These are phyloP conservation scores for Spea hammondii DNA, from an alignment of 2,797 vertebrate genomes.

Conservation along the genomic window DNA sequence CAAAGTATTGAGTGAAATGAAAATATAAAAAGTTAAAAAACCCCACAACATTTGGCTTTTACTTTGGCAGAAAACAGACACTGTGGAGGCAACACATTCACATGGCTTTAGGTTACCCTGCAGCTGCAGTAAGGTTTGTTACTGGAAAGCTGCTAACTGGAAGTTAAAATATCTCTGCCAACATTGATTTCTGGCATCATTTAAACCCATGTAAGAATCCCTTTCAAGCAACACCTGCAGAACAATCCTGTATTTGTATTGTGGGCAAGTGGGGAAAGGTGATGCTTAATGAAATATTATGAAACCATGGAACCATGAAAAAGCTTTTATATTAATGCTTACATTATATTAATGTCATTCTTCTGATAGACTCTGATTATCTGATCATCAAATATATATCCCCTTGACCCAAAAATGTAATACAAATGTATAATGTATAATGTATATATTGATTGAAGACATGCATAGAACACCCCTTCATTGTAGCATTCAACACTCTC, in stretches of 20 bases:
- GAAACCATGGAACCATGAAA: too few species aligned
- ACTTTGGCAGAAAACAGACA: constrained; percentile 21
- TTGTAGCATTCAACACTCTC: too few species aligned
- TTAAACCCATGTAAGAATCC: background rate
- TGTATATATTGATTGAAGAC: too few species aligned
- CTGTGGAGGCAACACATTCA: constrained; percentile 13
- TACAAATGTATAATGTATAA: too few species aligned
- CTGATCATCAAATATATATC: too few species aligned
- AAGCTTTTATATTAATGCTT: too few species aligned
- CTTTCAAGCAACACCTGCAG: constrained; percentile 3
- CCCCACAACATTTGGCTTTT: background rate
- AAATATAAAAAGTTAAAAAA: background rate
- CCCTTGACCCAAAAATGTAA: too few species aligned
- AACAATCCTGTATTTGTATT: constrained; percentile 7
- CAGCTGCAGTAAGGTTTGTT: constrained; percentile 13
- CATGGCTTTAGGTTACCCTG: constrained; percentile 31
- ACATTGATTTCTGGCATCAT: constrained; percentile 1
- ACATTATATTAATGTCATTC: too few species aligned
- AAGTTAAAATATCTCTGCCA: constrained; percentile 19
- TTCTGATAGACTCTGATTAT: too few species aligned
- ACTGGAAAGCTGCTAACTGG: constrained; percentile 15
- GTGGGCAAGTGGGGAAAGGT: background rate
- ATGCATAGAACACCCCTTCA: too few species aligned
- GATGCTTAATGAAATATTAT: background rate
- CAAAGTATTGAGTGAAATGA: constrained; percentile 21